Evolutionary conservation across 2,113 vertebrate species (phyloP), one percentile per base, ranked within the genome.

Genomic region (Menidia beryllina): DNA sequence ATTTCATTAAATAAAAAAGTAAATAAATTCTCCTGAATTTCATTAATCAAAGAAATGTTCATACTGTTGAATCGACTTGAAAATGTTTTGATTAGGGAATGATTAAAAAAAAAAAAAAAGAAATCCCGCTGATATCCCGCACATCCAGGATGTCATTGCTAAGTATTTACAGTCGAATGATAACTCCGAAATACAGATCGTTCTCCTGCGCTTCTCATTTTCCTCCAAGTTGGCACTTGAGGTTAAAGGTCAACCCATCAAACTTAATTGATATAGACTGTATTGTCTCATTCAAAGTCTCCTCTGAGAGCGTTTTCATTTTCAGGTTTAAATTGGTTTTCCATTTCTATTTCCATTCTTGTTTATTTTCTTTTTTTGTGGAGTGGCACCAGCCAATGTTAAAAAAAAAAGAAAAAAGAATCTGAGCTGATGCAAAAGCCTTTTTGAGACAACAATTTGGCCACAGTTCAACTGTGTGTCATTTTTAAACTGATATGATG

Each of bases 341-440:
- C 36, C 13, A 8, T 11, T 11, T 11, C 13, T 39, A 36, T 36
- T 36, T 36, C 34, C 10, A 12, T 39, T 7, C 12, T 3, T 7
- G 0, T 53, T 9, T 53, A 0, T 43, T 41, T 43, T 5, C 24
- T 53, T 43, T 57, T 36, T 51, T 17, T 64, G 36, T 51, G 38
- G 45, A 63, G 48, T 26, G 39, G 58, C 55, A n/a, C 45, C 2
- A 51, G 9, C 64, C 20, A 50, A 19, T 21, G 25, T 11, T n/a
- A n/a, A n/a, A n/a, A n/a, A n/a, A n/a, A n/a, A n/a, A n/a, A n/a
- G n/a, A 45, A 34, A 50, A 50, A 19, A 24, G 21, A 26, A 3
- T 67, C 7, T 34, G 6, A 56, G 23, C 64, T 62, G 45, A 53
- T 51, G 67, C 26, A 62, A 30, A 39, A 13, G 49, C 25, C 24